Evolutionary conservation across 2,888 invertebrate genomes (phyloP).

Genomic region (Dasysyrphus tricinctus): DNA sequence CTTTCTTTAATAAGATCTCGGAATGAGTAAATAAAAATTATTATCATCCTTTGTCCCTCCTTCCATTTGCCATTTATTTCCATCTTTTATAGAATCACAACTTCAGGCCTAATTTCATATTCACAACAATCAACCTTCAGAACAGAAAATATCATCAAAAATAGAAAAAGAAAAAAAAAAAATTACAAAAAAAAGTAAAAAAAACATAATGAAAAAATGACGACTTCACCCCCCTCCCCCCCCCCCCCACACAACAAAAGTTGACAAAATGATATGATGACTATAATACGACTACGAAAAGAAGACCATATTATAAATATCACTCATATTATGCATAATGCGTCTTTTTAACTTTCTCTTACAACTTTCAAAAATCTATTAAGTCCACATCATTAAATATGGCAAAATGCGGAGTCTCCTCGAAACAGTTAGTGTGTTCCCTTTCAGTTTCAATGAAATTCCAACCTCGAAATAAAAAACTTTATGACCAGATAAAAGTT

Average conservation of each 20-base stretch:
- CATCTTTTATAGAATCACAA: conserved; percentile 36
- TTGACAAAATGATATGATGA: conserved; percentile 13
- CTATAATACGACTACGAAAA: neutral
- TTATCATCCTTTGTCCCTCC: conserved; percentile 33
- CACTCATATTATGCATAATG: conserved; percentile 66
- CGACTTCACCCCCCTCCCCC: neutral
- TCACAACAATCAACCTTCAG: conserved; percentile 67
- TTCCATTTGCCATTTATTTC: neutral
- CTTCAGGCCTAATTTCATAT: conserved; percentile 66
- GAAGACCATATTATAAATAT: conserved; percentile 46
- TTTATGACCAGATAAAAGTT: conserved; percentile 72
- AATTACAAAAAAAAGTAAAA: too few species aligned
- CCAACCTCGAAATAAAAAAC: conserved; percentile 24
- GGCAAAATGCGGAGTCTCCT: conserved; percentile 55
- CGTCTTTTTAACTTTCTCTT: conserved; percentile 71
- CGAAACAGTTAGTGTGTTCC: conserved; percentile 23
- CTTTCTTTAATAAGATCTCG: conserved; percentile 42
- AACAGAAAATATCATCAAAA: conserved; percentile 35
- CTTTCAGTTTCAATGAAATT: conserved; percentile 28
- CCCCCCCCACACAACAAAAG: neutral
- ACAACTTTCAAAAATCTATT: conserved; percentile 75
- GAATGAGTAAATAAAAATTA: conserved; percentile 57
- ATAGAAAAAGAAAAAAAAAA: neutral
- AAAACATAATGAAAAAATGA: conserved; percentile 8
- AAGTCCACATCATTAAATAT: conserved; percentile 75